Base-by-base conservation (phyloP, 1,140 invertebrate genomes). In the Drosophila gunungcola region DNA sequence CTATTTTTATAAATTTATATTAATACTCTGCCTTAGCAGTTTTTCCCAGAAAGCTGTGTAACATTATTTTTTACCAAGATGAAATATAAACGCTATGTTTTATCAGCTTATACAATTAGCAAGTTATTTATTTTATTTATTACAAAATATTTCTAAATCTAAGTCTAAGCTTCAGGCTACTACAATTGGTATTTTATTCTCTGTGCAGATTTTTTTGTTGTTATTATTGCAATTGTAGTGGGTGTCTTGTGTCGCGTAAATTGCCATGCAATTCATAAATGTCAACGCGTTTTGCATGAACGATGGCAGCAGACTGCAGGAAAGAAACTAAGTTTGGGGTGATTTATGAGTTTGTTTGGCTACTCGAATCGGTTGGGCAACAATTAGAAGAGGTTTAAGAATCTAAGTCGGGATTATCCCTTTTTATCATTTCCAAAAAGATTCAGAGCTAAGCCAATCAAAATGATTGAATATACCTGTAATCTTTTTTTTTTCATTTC, bases 211-310 rank as follows among this genome's bases (percentile, higher is more conserved):
- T 36, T 27, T 34, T 39, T 21, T 13, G 41, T 21, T 36, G 27
- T 29, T 51, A 27, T 56, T 54, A 10, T 52, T 61, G 29, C 12
- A n/a, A 29, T 48, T 43, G 73, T 73, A 39, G 85, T 82, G 85
- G 84, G 84, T 89, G 85, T 89, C 69, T 57, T 84, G 63, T 80
- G 80, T 89, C 81, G 69, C 62, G 74, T 90, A 90, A 89, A 90
- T 89, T 81, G 80, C 78, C 80, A 73, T 63, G 80, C 81, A 89
- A 89, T 89, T 89, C 85, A 89, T 89, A 89, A 89, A 70, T 90
- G 85, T 89, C 85, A 89, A 85, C 83, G 82, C 82, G 74, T 78
- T 41, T 64, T 55, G 29, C 25, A 43, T 38, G 48, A 57, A 57
- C 49, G 39, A 43, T 58, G 46, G 45, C 38, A 48, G 49, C 45